Conservation (phyloP, 2,888 invertebrate genomes). For the Eurytoma californica region DNA sequence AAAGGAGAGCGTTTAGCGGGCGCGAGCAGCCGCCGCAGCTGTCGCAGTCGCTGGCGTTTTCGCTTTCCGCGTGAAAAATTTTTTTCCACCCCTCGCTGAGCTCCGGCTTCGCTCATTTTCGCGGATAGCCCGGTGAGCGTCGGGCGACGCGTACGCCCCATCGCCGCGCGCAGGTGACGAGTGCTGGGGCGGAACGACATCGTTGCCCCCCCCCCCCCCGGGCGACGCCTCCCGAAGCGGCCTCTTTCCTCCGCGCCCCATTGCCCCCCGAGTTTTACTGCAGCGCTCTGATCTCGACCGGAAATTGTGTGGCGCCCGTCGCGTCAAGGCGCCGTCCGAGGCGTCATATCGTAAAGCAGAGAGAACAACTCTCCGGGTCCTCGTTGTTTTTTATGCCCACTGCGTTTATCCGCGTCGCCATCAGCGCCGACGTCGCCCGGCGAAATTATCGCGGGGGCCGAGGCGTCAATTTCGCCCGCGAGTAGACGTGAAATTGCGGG, state of each 20-base stretch:
- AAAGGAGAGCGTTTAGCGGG: background rate
- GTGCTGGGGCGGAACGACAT: conserved; percentile 12
- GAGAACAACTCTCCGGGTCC: conserved; percentile 24
- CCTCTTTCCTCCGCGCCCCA: conserved; percentile 1
- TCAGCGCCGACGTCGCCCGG: background rate
- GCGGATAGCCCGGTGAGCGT: background rate
- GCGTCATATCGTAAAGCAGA: conserved; percentile 22
- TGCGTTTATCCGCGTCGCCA: background rate
- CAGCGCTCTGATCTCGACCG: conserved; percentile 55
- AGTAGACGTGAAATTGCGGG: conserved; percentile 5
- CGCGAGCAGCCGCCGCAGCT: background rate
- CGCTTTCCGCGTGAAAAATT: conserved; percentile 1
- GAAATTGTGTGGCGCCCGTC: conserved; percentile 50
- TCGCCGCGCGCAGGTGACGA: conserved; percentile 4
- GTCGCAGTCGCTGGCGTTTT: background rate
- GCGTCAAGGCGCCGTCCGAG: background rate
- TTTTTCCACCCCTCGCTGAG: background rate
- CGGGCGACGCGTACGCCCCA: too few species aligned
- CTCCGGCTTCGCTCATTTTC: background rate
- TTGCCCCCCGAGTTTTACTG: conserved; percentile 54
- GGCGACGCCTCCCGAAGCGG: background rate
- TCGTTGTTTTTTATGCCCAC: background rate
- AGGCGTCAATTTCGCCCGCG: background rate
- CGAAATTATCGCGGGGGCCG: conserved; percentile 5
- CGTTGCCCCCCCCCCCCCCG: background rate